Base-by-base conservation (phyloP, 2,113 vertebrate species). In the Vulpes vulpes region DNA sequence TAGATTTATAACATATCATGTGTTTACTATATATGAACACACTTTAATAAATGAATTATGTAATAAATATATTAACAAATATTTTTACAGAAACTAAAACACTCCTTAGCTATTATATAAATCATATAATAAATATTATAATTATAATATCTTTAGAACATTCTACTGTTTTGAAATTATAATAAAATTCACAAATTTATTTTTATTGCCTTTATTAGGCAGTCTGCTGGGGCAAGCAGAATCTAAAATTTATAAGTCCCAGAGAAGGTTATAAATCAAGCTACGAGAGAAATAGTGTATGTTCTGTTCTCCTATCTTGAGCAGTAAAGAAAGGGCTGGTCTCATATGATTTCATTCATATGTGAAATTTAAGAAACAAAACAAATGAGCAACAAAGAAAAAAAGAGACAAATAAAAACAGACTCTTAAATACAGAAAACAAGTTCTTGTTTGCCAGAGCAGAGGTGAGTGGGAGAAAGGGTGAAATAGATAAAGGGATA, bases 141-240 rank as follows among this genome's bases (percentile, higher is more conserved):
- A 93, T 71, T 59, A 85, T 81, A 83, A 64, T 81, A 85, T 30
- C n/a, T 94, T 93, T 92, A 89, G 35, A 92, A 94, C 7, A 93
- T 78, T 85, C 7, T 8, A 16, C 49, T 71, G 7, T 92, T 67
- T 95, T 53, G 12, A 94, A 89, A 88, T 57, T 95, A 23, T 71
- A 67, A 94, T 82, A 86, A 8, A 65, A 78, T 71, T 92, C 27
- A 88, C 20, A 82, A 65, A 94, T 94, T 88, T 87, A 94, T 82
- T 93, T 93, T 97, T 78, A 89, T 8, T 94, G n/a, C 23, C 49
- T 94, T 38, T 76, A 80, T 91, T 95, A 76, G 53, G 22, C 59
- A 80, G 16, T 79, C 76, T 95, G 22, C 22, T 89, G 79, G 69
- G 74, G 30, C n/a, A 94, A 92, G 57, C n/a, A 38, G 17, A 49